Evolutionary conservation across 2,113 vertebrate species (phyloP), one percentile per base, ranked within the genome.

Genomic region (Chinchilla lanigera): DNA sequence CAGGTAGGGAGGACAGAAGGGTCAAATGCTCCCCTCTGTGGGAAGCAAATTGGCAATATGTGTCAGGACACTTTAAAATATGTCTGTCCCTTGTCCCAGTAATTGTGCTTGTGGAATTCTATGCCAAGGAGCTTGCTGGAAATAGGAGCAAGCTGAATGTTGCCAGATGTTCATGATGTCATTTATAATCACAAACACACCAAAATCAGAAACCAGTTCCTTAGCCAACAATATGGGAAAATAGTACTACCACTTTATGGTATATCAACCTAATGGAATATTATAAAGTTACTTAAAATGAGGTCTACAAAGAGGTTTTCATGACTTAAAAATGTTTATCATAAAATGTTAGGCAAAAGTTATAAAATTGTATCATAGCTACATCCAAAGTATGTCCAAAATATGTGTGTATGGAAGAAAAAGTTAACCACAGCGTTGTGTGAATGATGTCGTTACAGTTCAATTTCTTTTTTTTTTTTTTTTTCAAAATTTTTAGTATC

Each of bases 241-340:
- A 58, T 44, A 86, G 54, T 71, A 92, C 44, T 84, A 44, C 44
- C 58, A 41, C 41, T 71, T 82, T 89, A 80, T 58, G n/a, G 54
- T 82, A 12, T 65, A 71, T 41, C 86, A 73, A 73, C 78, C 60
- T 95, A 96, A 87, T 28, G 38, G 91, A 65, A 94, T 84, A 95
- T 94, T 91, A 91, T 73, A 33, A 93, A 89, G 90, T 96, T 84
- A 58, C 86, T 95, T 97, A 91, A 75, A 97, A 71, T 94, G 86
- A 96, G 63, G 16, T 81, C 50, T 91, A 81, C 92, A 89, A 84
- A 92, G 87, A 89, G 35, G 56, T 94, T 93, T 93, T 83, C 71
- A 63, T 56, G 69, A 84, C 65, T 89, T 96, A 20, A 47, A 93
- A 97, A 95, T 14, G n/a, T 93, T 93, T 91, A 60, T 91, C 75